Conservation (phyloP, 2,113 vertebrate species). For the Menura novaehollandiae region DNA sequence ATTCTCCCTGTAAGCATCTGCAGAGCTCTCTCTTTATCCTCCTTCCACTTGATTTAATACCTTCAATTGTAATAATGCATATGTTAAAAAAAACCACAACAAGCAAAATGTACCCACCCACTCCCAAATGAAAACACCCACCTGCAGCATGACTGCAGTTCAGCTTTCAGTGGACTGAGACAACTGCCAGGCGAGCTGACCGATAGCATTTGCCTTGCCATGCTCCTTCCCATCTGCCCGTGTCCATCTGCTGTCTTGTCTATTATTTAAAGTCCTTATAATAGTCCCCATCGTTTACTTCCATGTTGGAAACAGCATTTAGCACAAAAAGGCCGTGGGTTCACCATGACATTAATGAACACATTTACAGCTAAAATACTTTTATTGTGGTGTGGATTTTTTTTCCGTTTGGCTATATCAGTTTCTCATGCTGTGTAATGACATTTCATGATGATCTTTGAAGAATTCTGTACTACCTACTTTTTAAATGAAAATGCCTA, state of each 20-base stretch:
- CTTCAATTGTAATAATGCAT: not conserved
- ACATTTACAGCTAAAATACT: not conserved
- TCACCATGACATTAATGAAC: not conserved
- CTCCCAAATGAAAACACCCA: not conserved
- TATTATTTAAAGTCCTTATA: not conserved
- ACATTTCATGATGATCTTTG: not conserved
- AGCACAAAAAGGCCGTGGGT: not conserved
- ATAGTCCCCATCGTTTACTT: not conserved
- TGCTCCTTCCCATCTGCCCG: conserved; percentile 12
- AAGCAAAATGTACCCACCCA: not conserved
- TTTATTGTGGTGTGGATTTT: fast-evolving
- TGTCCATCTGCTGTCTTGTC: conserved; percentile 14
- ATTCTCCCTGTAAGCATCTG: not conserved
- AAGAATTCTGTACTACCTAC: not conserved
- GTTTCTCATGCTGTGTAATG: not conserved
- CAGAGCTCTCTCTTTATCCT: not conserved
- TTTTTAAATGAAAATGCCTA: not conserved
- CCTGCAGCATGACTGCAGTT: not conserved
- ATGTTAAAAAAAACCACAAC: not conserved
- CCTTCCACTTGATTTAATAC: not conserved
- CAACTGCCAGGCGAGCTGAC: not conserved
- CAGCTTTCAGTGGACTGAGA: not conserved
- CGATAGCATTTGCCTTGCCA: not conserved
- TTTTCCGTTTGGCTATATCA: not conserved
- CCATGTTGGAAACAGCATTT: not conserved